Evolutionary conservation across 2,888 invertebrate genomes (phyloP), one percentile per base, ranked within the genome.

Genomic region (Euproctis similis): DNA sequence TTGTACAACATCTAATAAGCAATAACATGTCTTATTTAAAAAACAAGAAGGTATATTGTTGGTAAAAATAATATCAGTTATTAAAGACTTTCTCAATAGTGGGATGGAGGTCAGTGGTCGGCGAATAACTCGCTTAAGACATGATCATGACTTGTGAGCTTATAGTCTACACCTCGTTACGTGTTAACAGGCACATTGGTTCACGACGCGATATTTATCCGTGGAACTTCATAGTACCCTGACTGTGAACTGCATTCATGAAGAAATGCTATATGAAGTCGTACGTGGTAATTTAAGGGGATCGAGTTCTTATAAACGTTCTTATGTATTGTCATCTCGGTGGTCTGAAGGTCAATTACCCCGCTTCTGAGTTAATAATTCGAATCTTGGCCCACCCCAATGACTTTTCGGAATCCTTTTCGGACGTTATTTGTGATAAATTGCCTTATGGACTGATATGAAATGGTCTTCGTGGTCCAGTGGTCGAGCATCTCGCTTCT

Each of bases 91-190:
- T 78, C 65, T 65, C 43, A 45, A 52, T 57, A 61, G 59, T 39
- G 39, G 47, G 30, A n/a, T 30, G 36, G 59, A 54, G 80, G 80
- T 81, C 81, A 82, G 75, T 76, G 81, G 73, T 81, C 78, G 80
- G 74, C 71, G 76, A 67, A 82, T 77, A 82, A 78, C 80, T 78
- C 55, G 77, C 62, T 72, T n/a, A 73, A 84, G 81, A 80, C 82
- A 77, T 77, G 80, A 76, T 81, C 81, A 80, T 81, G 81, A 80
- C 82, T 81, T 76, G 77, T 78, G 75, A 73, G 80, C 71, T 73
- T 76, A 77, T 73, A 74, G 65, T 84, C 81, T 70, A 82, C 82
- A 84, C 82, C 81, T 84, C 69, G 84, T 82, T 84, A 84, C 72
- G 78, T 84, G 82, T 80, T 81, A 84, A 82, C 81, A 80, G 81